Base-by-base conservation (phyloP, 1,140 invertebrate genomes). In the Archivesica marissinica region DNA sequence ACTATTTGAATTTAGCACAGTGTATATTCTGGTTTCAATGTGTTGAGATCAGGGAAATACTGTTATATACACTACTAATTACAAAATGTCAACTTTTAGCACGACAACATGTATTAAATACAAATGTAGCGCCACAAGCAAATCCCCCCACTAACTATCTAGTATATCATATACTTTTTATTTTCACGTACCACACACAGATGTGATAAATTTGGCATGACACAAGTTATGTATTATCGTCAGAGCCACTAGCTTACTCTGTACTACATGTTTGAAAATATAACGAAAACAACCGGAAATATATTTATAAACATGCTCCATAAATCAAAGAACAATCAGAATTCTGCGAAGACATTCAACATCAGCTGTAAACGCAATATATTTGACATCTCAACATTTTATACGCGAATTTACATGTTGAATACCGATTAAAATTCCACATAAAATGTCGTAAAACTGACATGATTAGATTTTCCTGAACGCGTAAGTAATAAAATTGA, bases 391-490 rank as follows among this genome's bases (percentile, higher is more conserved):
- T 59, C 30, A 44, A 78, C 54, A 64, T 78, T 78, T 44, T 47
- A 78, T 64, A 78, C 28, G 56, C 35, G 54, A 64, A 39, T 78
- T 78, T 78, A 78, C 54, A 64, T 64, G 76, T 64, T 64, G n/a
- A 78, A 78, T 41, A 23, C 74, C 23, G 28, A 64, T 47, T 44
- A 33, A 61, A 78, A 78, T 28, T 59, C 54, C 28, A 38, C 56
- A 61, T 78, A 64, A 47, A 44, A 64, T 33, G 54, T 33, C 59
- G 41, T 59, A 44, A 41, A 41, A 25, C 33, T 39, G 38, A 78
- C 56, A 61, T 64, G 76, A 78, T 78, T 78, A 78, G 39, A 64
- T 35, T 59, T 64, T 59, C 35, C 50, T n/a, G 56, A 64, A 13
- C 30, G 76, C 38, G 39, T 59, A 44, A 64, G 39, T 78, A 78